Evolutionary conservation across 1,140 invertebrate genomes (phyloP), one percentile per base, ranked within the genome.

Genomic region (Cardiocondyla obscurior): DNA sequence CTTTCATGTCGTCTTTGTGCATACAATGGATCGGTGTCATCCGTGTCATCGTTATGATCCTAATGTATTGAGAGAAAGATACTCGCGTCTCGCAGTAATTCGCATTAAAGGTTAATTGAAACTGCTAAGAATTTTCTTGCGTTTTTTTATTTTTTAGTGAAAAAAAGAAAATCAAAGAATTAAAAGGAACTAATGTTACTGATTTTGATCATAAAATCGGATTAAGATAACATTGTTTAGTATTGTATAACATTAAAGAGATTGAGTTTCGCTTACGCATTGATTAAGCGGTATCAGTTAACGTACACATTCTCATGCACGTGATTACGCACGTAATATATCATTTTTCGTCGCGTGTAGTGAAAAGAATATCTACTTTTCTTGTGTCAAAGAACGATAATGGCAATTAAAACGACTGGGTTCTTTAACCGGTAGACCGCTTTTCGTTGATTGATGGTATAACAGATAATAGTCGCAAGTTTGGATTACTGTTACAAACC

Each of bases 1-100:
- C 28, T 82, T 62, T 16, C 14, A 12, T 53, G 28, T 58, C 36
- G 46, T 30, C 44, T 74, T 16, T 16, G 14, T 49, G 12, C 30
- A 22, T 60, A 74, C 8, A 82, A 82, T 25, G 33, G 2, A 53
- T 74, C 57, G 19, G 14, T 58, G 70, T 64, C 42, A 39, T 74
- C 36, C n/a, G n/a, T n/a, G n/a, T n/a, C n/a, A n/a, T n/a, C n/a
- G n/a, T n/a, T 82, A 25, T 49, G 33, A 76, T n/a, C 70, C 16
- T 55, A 44, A 12, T 46, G 30, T 58, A n/a, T 62, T 28, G 22
- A 6, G 30, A 60, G n/a, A 60, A 53, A 64, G 69, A 73, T 49
- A 74, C 8, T 25, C 39, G 22, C n/a, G 44, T 49, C n/a, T n/a
- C 19, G 30, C 51, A 79, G 33, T 70, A 57, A 57, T 22, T 76